Evolutionary conservation across 2,113 vertebrate species (phyloP).

Genomic region (Manacus vitellinus): DNA sequence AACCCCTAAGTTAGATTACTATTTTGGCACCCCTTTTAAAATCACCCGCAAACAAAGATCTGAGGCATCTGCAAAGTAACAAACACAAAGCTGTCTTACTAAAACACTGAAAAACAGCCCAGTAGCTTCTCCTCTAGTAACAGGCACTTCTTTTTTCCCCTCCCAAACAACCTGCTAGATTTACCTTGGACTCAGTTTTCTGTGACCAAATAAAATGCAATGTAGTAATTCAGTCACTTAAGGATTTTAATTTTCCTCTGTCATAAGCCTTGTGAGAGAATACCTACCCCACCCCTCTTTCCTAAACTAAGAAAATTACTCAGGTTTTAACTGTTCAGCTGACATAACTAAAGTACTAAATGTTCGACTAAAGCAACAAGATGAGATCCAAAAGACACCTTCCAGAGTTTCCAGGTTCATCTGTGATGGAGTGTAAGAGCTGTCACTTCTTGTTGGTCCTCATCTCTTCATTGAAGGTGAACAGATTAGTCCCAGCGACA

Average conservation of each 20-base stretch:
- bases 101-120: background rate
- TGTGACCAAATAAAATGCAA: background rate
- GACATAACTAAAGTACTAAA: background rate
- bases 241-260: background rate
- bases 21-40: background rate
- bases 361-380: background rate
- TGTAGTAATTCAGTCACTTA: background rate
- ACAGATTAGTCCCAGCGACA: background rate
- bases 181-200: background rate
- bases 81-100: background rate
- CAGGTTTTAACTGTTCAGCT: background rate
- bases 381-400: background rate
- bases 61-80: background rate
- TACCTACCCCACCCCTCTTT: background rate
- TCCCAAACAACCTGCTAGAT: background rate
- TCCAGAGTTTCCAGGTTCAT: background rate
- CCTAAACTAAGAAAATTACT: background rate
- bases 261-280: background rate
- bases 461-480: background rate
- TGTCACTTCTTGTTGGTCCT: background rate
- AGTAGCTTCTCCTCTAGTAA: background rate
- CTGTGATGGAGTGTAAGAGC: background rate
- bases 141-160: background rate
- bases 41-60: background rate
- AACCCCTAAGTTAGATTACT: background rate